phyloP scores from a whole-genome alignment of 2,113 vertebrate species.

The Australoheros scitulus region DNA sequence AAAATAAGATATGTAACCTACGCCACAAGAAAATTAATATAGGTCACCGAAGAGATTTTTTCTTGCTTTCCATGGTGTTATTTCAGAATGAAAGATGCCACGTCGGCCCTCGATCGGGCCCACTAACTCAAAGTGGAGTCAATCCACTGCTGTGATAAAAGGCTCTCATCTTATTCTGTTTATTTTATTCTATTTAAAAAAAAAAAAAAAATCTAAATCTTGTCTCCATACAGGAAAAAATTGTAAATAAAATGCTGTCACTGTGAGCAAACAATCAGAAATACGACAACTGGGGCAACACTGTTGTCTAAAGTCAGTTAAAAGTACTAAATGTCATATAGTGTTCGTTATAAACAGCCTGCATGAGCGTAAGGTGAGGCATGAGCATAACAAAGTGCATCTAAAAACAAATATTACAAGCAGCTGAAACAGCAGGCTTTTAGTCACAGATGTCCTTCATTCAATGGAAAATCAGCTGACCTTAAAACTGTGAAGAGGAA shows the following conservation, averaged over 20 bases:
- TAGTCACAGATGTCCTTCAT: background rate
- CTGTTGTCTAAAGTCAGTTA: background rate
- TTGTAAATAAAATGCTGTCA: background rate
- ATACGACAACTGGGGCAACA: background rate
- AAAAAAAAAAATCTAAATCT: background rate
- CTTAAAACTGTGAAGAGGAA: background rate
- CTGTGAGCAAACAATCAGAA: background rate
- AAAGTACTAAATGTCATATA: background rate
- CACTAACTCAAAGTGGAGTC: constrained; percentile 10
- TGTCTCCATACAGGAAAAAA: background rate
- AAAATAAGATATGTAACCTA: too few relatives aligned
- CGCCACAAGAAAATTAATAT: too few relatives aligned
- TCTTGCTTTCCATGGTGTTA: background rate
- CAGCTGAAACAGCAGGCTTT: background rate
- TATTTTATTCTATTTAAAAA: background rate
- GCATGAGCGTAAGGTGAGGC: background rate
- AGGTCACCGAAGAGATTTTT: background rate
- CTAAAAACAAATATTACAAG: background rate
- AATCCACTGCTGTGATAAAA: constrained; percentile 38
- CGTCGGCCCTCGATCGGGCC: constrained; percentile 19
- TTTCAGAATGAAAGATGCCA: constrained; percentile 35
- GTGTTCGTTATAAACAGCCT: background rate
- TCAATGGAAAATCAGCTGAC: background rate
- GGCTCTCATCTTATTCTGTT: too few relatives aligned
- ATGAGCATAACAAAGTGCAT: background rate